Conservation (phyloP, 2,113 vertebrate genomes). For the Brachyhypopomus gauderio region DNA sequence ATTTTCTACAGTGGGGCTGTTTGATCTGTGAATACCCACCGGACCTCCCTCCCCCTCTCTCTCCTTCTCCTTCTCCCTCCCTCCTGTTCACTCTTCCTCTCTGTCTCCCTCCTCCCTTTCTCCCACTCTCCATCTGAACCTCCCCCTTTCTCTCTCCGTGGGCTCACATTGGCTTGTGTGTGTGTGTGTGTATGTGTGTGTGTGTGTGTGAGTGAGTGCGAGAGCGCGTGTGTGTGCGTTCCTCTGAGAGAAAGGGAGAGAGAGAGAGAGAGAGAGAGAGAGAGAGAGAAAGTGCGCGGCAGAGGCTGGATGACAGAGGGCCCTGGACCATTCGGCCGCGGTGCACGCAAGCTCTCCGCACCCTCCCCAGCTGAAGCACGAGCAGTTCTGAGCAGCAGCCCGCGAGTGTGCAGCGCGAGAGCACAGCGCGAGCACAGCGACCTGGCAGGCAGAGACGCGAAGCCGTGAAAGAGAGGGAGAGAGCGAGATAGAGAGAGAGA, state of each 20-base stretch:
- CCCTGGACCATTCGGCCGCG: conserved; percentile 55
- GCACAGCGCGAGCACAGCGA: not conserved
- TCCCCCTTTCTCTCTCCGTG: conserved; percentile 52
- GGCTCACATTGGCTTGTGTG: conserved; percentile 57
- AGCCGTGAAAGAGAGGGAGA: conserved; percentile 23
- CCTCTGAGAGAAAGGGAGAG: conserved; percentile 10
- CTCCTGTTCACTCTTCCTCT: conserved; percentile 51
- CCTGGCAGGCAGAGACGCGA: conserved; percentile 8
- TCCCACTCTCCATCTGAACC: conserved; percentile 51
- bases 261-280: conserved; percentile 22
- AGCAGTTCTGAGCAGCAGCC: conserved; percentile 19
- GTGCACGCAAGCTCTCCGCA: conserved; percentile 37
- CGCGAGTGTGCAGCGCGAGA: conserved; percentile 8
- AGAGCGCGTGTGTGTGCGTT: conserved; percentile 6
- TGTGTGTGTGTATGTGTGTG: conserved; percentile 32
- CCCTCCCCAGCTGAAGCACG: conserved; percentile 11
- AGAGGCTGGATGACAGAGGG: conserved; percentile 59
- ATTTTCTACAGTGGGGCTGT: conserved; percentile 79
- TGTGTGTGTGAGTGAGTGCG: not conserved
- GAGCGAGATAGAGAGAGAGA: conserved; percentile 18
- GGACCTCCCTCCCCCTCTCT: conserved; percentile 76
- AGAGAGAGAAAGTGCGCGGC: conserved; percentile 51
- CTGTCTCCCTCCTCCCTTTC: conserved; percentile 59
- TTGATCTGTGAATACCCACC: conserved; percentile 86
- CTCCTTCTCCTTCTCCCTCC: conserved; percentile 59